Base-by-base conservation (phyloP, 2,113 vertebrate genomes). In the Oncorhynchus tshawytscha region DNA sequence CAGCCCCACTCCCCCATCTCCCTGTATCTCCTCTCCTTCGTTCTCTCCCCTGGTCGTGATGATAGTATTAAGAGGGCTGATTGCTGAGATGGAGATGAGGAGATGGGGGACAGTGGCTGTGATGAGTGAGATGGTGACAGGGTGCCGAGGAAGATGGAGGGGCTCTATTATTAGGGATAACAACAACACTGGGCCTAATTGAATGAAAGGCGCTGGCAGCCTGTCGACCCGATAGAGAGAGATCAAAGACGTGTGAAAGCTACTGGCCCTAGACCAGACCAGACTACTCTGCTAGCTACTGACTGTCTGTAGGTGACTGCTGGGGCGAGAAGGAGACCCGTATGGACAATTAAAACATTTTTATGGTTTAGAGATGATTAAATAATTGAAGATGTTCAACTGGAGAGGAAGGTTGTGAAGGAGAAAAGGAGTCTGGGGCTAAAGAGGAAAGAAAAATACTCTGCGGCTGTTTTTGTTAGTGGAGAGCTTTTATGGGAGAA, bases 141-240 rank as follows among this genome's bases (percentile, higher is more conserved):
- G 71, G 82, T 80, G 16, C 51, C 16, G 12, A 18, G 51, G 51
- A 81, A 73, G 86, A 85, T 3, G 75, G 69, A 71, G 82, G 75
- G 77, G 82, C 78, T 84, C 87, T 81, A 88, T 92, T 91, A 91
- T 91, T 90, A 90, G 82, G 34, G 64, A 60, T 72, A 84, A 87
- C 88, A 90, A 87, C 87, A 91, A 86, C 87, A 77, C 77, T 81
- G 9, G 5, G 79, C 74, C 81, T 91, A 90, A 90, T 86, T 83
- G 87, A 91, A 90, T 88, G 81, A 90, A 86, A 83, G n/a, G n/a
- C n/a, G n/a, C n/a, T n/a, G n/a, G n/a, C n/a, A n/a, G 60, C 18
- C 9, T 24, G 39, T 7, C 6, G n/a, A 24, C 12, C 22, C 11
- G 18, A 31, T 20, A 5, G 11, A 66, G 48, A 73, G 80, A 18